Evolutionary conservation across 2,888 invertebrate genomes (phyloP).

Genomic region (Anagyrus pseudococci): DNA sequence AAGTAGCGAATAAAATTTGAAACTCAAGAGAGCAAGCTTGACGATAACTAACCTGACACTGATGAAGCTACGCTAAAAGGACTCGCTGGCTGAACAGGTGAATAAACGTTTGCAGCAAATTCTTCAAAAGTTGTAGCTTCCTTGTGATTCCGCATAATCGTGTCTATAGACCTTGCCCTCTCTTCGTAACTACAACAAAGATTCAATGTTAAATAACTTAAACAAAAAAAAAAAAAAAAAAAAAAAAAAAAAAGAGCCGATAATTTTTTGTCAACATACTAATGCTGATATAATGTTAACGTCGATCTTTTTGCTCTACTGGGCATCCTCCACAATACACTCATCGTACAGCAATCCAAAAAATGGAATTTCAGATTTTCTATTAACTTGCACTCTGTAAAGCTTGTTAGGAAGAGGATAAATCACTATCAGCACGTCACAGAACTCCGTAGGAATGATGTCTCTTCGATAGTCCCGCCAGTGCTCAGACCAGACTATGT

Average conservation of each 20-base stretch:
- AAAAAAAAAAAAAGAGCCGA: neutral
- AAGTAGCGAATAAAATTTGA: neutral
- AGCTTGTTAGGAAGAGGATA: constrained; percentile 90
- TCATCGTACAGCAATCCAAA: constrained; percentile 97
- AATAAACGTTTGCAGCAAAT: constrained; percentile 77
- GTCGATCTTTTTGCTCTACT: constrained; percentile 90
- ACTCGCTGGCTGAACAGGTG: constrained; percentile 69
- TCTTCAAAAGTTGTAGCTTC: constrained; percentile 90
- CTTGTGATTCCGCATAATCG: constrained; percentile 84
- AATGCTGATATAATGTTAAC: constrained; percentile 88
- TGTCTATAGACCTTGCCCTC: constrained; percentile 83
- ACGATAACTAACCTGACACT: constrained; percentile 51
- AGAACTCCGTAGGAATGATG: constrained; percentile 98
- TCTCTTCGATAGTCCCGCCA: constrained; percentile 93
- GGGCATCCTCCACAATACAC: constrained; percentile 77
- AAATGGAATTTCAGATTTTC: constrained; percentile 73
- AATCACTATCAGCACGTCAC: constrained; percentile 95
- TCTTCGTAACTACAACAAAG: constrained; percentile 80
- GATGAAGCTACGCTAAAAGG: constrained; percentile 61
- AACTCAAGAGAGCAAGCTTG: neutral
- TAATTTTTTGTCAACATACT: constrained; percentile 68
- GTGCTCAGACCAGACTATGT: constrained; percentile 99
- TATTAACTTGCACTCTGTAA: constrained; percentile 85
- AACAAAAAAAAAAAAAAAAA: constrained; percentile 9
- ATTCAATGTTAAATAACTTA: constrained; percentile 6